Evolutionary conservation across 2,797 vertebrate genomes (phyloP).

Genomic region (Argya squamiceps): DNA sequence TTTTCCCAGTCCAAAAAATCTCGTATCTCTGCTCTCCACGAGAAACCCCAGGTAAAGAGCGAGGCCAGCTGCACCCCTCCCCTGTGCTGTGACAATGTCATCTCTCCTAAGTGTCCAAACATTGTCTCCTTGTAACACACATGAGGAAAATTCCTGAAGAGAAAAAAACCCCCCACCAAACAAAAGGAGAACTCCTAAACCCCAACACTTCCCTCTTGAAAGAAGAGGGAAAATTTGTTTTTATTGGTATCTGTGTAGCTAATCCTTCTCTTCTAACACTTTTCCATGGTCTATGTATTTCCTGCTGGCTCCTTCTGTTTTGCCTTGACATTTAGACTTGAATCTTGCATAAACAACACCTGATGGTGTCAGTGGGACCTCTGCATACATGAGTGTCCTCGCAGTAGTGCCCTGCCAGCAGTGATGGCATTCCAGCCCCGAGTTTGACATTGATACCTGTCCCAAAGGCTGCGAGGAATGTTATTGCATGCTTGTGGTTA

Average conservation of each 20-base stretch:
- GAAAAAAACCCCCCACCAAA: not conserved
- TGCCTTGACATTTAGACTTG: conserved; percentile 34
- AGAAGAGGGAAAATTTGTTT: not conserved
- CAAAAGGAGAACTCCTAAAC: not conserved
- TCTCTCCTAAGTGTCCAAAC: not conserved
- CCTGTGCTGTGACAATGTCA: accelerated
- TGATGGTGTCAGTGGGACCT: conserved; percentile 68
- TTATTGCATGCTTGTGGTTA: not conserved
- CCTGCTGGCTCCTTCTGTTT: conserved; percentile 66
- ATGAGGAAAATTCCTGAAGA: not conserved
- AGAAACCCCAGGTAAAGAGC: not conserved
- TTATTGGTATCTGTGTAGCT: not conserved
- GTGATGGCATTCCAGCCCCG: conserved; percentile 4
- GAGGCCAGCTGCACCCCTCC: not conserved
- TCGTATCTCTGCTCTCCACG: not conserved
- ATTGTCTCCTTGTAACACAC: accelerated
- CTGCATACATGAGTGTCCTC: conserved; percentile 15
- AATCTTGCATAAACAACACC: conserved; percentile 55
- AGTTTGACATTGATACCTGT: conserved; percentile 50
- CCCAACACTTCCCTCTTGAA: not conserved
- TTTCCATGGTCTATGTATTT: not conserved
- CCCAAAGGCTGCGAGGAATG: not conserved
- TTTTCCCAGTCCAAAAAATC: not conserved
- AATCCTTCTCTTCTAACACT: not conserved
- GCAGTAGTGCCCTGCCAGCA: conserved; percentile 24